Evolutionary conservation across 2,888 invertebrate genomes (phyloP), one percentile per base, ranked within the genome.

Genomic region (Mythimna pallens): DNA sequence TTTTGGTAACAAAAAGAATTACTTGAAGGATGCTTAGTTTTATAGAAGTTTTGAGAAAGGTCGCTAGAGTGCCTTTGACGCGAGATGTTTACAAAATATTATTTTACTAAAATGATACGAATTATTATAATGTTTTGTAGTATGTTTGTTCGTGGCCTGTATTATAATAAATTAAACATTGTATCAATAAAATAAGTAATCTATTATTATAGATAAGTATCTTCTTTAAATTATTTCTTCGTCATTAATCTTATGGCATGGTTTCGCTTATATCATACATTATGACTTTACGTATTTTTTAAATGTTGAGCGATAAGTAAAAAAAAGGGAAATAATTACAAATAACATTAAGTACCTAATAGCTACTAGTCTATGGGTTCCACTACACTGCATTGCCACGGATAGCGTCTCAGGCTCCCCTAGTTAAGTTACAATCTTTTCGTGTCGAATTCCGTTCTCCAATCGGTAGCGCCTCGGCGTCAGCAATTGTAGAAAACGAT

Each of bases 1-100:
- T 86, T 63, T 79, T 80, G 17, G 25, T 34, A 54, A 70, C 64
- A 75, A 76, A 61, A 71, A 50, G 72, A 79, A 40, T 58, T 70
- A 73, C 70, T 80, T 78, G 55, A 65, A 78, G 70, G 57, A 47
- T 52, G 62, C 17, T 17, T 52, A 10, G 52, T 54, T 64, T 65
- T 50, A 54, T 61, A 70, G 25, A 75, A 86, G 82, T 85, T 82
- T 77, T 6, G 22, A 10, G 57, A 2, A 52, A 25, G 9, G 54
- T 14, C 75, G 73, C 65, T 62, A 85, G 85, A 82, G 85, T 64
- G 82, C 65, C 55, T 36, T 72, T 4, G n/a, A 63, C 76, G 75
- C 20, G 20, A 64, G 54, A 71, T 50, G 40, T 30, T 3, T 36
- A 40, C 34, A 20, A 58, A 34, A 17, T 17, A 4, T 1, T 6